Percentiles rank a stretch among this genome's conserved stretches.
Evolutionary conservation across 2,888 invertebrate genomes (phyloP).

Genomic region (Hyposoter dolosus): DNA sequence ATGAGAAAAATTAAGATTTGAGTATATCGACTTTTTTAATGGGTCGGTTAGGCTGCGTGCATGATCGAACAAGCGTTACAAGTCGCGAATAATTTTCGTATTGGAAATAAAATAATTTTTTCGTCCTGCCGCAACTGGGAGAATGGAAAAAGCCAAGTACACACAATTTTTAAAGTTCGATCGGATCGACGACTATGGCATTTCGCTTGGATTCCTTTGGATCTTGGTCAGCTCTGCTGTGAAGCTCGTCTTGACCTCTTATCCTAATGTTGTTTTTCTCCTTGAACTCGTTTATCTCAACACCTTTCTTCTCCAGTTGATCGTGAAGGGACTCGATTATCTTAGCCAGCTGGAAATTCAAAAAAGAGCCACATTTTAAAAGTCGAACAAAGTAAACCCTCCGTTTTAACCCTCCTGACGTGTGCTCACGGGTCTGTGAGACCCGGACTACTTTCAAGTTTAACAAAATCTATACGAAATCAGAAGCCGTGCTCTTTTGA

Average conservation of each 20-base stretch:
- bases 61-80: constrained; percentile 17
- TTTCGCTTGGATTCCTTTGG: constrained; percentile 80
- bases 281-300: constrained; percentile 96
- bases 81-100: constrained; percentile 37
- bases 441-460: neutral
- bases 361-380: constrained; percentile 33
- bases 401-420: neutral
- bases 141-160: constrained; percentile 56
- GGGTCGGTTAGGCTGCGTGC: constrained; percentile 3
- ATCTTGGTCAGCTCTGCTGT: constrained; percentile 78
- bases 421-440: neutral
- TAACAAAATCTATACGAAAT: neutral
- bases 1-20: neutral
- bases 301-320: constrained; percentile 94
- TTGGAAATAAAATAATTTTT: constrained; percentile 45
- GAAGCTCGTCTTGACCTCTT: constrained; percentile 88
- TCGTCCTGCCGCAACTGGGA: constrained; percentile 55
- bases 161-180: constrained; percentile 73
- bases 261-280: constrained; percentile 95
- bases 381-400: neutral
- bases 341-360: constrained; percentile 88
- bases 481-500: neutral
- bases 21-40: neutral
- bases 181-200: constrained; percentile 80
- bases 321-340: constrained; percentile 92